Evolutionary conservation across 2,113 vertebrate genomes (phyloP), one percentile per base, ranked within the genome.

Genomic region (Acanthisitta chloris): DNA sequence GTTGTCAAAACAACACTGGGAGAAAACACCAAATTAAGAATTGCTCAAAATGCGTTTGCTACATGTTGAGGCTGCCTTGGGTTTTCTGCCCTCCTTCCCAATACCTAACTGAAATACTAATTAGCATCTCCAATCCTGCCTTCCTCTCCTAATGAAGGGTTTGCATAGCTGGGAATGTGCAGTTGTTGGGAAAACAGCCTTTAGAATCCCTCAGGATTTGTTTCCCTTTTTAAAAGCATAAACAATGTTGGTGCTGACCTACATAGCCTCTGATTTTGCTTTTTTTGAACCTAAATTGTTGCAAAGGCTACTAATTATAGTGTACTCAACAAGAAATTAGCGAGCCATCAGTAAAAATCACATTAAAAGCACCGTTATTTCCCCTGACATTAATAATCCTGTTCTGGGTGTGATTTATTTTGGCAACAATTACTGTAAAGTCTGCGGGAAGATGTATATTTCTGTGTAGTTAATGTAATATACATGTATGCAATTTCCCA

Each of bases 391-490:
- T 95, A 91, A 92, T 93, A 88, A 80, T 43, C n/a, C 17, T 43
- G 48, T 84, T 71, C 67, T 11, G 42, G 45, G 45, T 92, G 46
- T 59, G 78, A 97, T 91, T 95, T 91, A 86, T 93, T 94, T 96
- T 86, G 88, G 64, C 45, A 74, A 72, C 82, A 90, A 88, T 95
- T 76, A 59, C 81, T 91, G 33, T 54, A 92, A 57, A 81, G 64
- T 69, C 92, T 97, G 69, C 69, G 92, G 89, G 71, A 95, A 96
- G 71, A 78, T 62, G 42, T 92, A 82, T 83, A 82, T 83, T 94
- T 96, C 88, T 90, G 67, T 96, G 72, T 95, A 86, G 92, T 96
- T 96, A 96, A 95, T 96, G 61, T 95, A 95, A 97, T 95, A 95
- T 91, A 96, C 90, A 91, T 82, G 81, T 94, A 88, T 93, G 91